Conservation (phyloP, 2,113 vertebrate species). For the Prolemur simus region DNA sequence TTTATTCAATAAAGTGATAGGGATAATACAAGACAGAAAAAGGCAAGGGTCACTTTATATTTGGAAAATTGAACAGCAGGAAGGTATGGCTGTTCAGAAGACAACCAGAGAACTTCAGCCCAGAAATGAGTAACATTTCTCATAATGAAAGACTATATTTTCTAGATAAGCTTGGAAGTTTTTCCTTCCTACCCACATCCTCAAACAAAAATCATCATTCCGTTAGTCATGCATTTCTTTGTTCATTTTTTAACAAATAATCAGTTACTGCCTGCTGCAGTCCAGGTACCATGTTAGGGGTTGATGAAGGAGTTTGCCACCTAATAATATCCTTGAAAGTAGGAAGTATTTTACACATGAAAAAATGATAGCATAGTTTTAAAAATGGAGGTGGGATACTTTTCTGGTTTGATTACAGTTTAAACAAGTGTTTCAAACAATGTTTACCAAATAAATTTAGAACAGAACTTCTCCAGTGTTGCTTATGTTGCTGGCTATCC, state of each 20-base stretch:
- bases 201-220: not conserved
- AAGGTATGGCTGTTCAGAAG: not conserved
- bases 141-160: not conserved
- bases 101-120: not conserved
- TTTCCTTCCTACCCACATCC: not conserved
- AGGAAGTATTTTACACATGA: not conserved
- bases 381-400: not conserved
- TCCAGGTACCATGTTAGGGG: not conserved
- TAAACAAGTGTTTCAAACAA: constrained; percentile 21
- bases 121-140: not conserved
- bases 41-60: not conserved
- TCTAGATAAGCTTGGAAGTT: not conserved
- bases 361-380: not conserved
- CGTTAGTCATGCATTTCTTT: not conserved
- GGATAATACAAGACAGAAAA: not conserved
- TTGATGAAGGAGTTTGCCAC: not conserved
- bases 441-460: not conserved
- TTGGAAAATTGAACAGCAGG: not conserved
- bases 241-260: not conserved
- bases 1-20: not conserved
- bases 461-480: not conserved
- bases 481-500: not conserved
- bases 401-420: not conserved
- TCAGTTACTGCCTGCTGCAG: not conserved
- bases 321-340: not conserved